Percentiles rank a stretch among this genome's conserved stretches.
These are phyloP conservation scores for Brachyptera putata DNA, from an alignment of 2,888 invertebrate genomes.

Conservation along the genomic window DNA sequence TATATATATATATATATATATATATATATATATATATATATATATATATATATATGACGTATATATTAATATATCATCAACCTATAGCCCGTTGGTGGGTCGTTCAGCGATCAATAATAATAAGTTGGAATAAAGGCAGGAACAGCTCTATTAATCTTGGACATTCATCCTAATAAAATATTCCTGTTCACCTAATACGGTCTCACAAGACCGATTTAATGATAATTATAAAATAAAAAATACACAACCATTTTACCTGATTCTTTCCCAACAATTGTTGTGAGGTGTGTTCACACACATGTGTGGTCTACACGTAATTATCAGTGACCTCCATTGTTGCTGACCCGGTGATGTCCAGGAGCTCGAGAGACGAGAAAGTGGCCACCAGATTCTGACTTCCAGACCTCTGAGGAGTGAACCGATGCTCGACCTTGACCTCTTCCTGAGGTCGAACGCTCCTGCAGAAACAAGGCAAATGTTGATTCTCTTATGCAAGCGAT, in stretches of 20 bases:
- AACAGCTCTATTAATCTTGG: no score
- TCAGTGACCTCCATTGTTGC: conserved; percentile 53
- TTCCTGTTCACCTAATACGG: no score
- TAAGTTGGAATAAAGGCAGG: no score
- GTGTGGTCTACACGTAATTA: neutral
- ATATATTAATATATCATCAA: no score
- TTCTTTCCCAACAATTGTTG: neutral
- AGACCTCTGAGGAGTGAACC: conserved; percentile 57
- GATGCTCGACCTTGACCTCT: conserved; percentile 51
- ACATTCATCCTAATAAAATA: no score
- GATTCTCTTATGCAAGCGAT: neutral
- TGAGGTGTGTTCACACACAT: neutral
- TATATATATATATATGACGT: no score
- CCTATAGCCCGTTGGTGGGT: no score
- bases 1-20: no score
- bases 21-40: no score
- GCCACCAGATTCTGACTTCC: conserved; percentile 65
- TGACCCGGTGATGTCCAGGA: conserved; percentile 66
- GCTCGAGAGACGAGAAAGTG: conserved; percentile 64
- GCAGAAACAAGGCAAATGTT: conserved; percentile 20
- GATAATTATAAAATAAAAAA: neutral
- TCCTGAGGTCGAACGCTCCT: conserved; percentile 54
- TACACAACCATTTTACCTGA: neutral
- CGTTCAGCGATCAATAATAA: no score
- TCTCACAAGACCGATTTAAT: no score